These are phyloP conservation scores for Anarsia innoxiella DNA, from an alignment of 2,888 invertebrate species.

Conservation along the genomic window DNA sequence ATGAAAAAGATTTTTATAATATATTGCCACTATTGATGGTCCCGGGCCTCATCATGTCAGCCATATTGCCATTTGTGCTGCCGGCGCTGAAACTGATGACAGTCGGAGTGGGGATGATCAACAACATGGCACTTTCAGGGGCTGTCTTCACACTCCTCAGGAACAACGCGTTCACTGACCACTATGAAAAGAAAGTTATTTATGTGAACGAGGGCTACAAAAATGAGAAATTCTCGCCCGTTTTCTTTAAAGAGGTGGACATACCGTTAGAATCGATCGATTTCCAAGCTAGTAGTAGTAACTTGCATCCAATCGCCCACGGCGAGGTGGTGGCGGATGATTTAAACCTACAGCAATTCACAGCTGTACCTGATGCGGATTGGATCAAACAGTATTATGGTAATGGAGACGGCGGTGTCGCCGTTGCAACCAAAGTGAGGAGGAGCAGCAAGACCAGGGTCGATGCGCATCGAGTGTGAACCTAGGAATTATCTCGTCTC, in stretches of 20 bases:
- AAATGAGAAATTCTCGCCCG: conserved; percentile 46
- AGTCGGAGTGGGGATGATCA: conserved; percentile 75
- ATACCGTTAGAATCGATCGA: conserved; percentile 7
- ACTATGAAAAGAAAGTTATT: conserved; percentile 68
- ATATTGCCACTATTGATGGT: conserved; percentile 74
- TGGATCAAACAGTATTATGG: conserved; percentile 29
- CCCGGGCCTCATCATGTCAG: conserved; percentile 79
- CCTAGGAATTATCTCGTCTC: too few species aligned
- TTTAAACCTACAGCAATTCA: too few species aligned
- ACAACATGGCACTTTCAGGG: conserved; percentile 79
- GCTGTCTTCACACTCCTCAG: conserved; percentile 75
- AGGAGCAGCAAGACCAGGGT: conserved; percentile 3
- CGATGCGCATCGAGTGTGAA: not conserved
- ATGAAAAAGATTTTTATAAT: conserved; percentile 45
- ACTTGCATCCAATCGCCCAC: conserved; percentile 2
- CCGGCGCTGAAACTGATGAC: conserved; percentile 81
- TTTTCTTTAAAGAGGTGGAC: conserved; percentile 22
- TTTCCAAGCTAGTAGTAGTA: conserved; percentile 1
- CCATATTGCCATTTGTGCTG: conserved; percentile 79
- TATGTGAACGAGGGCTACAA: conserved; percentile 76
- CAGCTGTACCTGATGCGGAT: too few species aligned
- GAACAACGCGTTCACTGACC: conserved; percentile 75
- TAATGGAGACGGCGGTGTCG: not conserved
- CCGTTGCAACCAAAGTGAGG: conserved; percentile 3
- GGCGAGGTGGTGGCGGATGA: too few species aligned